Evolutionary conservation across 2,797 vertebrate species (phyloP), one percentile per base, ranked within the genome.

Genomic region (Acanthis flammea): DNA sequence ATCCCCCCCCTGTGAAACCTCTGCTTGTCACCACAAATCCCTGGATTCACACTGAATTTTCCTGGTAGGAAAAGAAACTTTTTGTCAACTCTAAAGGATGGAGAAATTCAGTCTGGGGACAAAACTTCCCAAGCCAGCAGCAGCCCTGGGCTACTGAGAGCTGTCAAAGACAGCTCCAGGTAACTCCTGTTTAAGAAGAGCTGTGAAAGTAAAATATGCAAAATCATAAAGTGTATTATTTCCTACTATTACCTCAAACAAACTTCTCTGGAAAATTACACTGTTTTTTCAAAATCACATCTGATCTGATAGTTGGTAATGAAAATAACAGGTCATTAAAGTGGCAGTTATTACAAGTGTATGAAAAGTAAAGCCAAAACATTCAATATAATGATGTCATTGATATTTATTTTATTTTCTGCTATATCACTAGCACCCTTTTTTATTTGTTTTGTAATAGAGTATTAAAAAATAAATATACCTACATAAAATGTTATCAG

Each of bases 291-390:
- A 85, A 88, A 93, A 76, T 84, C 48, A 45, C 16, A 45, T 91
- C 78, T 75, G 79, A 88, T 90, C 75, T 75, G 79, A 76, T 62
- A 63, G 81, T 9, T 79, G 71, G 57, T 79, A 92, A 87, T 76
- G 86, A 90, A 95, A 93, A 88, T 53, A 90, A 50, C 53, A 76
- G 55, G 45, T 82, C 84, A 79, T 95, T 95, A 93, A 93, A 87
- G 19, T 62, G 47, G 75, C 61, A 80, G 74, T 77, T 89, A 71
- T 78, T 94, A 45, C 47, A 76, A 85, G 63, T 35, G 13, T 27
- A 77, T 37, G 54, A 77, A 77, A 89, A 91, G 51, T 61, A 67
- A 89, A 88, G 62, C 7, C 57, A 86, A 90, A 62, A 24, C 50
- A 89, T 85, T 62, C 93, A 86, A 82, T 48, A 30, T 53, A 94